Evolutionary conservation across 2,888 invertebrate genomes (phyloP), one percentile per base, ranked within the genome.

Genomic region (Argyresthia albistria): DNA sequence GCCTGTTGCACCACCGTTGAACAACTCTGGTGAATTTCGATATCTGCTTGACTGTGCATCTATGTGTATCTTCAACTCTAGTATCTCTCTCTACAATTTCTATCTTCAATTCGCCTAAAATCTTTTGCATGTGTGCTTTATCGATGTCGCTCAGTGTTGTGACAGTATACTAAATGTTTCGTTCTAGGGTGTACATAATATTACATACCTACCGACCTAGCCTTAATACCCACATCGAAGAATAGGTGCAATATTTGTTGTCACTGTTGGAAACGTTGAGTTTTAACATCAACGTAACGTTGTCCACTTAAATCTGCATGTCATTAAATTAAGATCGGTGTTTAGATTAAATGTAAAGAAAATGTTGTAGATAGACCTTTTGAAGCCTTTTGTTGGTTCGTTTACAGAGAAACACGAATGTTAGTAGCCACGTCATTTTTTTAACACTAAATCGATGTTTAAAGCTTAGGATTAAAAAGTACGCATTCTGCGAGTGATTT

Each of bases 111-210:
- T 80, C 75, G 80, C 76, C 78, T 80, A 48, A 48, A 48, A 83
- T 82, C 80, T 82, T 77, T 84, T 84, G 86, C 86, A 86, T 87
- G 86, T 81, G 82, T 80, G 86, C 86, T 84, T 84, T 66, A 72
- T 77, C 78, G 69, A 68, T 79, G 73, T 77, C 62, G 61, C 61
- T 68, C 67, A 64, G 61, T 69, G 70, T 70, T 72, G 74, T 74
- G 69, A 73, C 74, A 64, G 71, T 78, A 76, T 50, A 25, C 25
- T 25, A 25, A 25, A 16, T 81, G 67, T 76, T 75, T 71, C 67
- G 72, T 81, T 76, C 78, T 50, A 50, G 78, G 76, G 72, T 76
- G 76, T 81, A 78, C 61, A 72, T 77, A 79, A 76, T 69, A 6
- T 25, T 4, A 25, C 25, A 25, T 25, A 25, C 65, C 74, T 72